A percentile compares a stretch with the other conserved stretches of the same genome.
Conservation (phyloP, 2,113 vertebrate genomes). For the Baryphthengus martii region DNA sequence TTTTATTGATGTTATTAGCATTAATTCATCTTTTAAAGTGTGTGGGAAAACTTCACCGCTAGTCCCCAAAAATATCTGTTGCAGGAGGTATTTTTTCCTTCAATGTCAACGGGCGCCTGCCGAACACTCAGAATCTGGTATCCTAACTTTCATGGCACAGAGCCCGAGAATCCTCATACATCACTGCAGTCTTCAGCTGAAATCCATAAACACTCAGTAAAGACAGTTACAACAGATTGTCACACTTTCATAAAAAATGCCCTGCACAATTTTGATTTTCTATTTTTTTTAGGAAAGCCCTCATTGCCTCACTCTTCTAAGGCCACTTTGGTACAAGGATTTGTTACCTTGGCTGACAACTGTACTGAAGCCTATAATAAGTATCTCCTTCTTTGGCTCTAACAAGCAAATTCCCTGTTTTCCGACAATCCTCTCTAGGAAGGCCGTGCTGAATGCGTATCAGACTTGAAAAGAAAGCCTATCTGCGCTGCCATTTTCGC, state of each 20-base stretch:
- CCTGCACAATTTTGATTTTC: not conserved
- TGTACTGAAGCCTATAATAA: slow-evolving; percentile 47
- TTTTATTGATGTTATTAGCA: not conserved
- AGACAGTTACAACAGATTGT: slow-evolving; percentile 36
- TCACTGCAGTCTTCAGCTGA: slow-evolving; percentile 25
- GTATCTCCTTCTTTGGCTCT: slow-evolving; percentile 55
- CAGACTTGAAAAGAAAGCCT: slow-evolving; percentile 64
- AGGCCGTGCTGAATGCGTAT: slow-evolving; percentile 49
- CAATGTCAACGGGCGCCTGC: rapidly evolving
- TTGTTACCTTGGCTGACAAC: slow-evolving; percentile 58
- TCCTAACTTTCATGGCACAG: not conserved
- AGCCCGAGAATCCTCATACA: slow-evolving; percentile 15
- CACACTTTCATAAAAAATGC: not conserved
- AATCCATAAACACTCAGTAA: slow-evolving; percentile 40
- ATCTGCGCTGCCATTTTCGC: slow-evolving; percentile 38
- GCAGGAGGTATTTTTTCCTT: not conserved
- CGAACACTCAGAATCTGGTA: not conserved
- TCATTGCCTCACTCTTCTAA: slow-evolving; percentile 34
- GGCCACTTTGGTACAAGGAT: slow-evolving; percentile 20
- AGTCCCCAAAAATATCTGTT: not conserved
- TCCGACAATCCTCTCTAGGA: slow-evolving; percentile 54
- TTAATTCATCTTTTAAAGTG: not conserved
- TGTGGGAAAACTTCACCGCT: not conserved
- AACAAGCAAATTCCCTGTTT: slow-evolving; percentile 70
- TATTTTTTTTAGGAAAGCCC: not conserved